Conservation (phyloP, 1,140 invertebrate genomes). For the Achroia grisella region DNA sequence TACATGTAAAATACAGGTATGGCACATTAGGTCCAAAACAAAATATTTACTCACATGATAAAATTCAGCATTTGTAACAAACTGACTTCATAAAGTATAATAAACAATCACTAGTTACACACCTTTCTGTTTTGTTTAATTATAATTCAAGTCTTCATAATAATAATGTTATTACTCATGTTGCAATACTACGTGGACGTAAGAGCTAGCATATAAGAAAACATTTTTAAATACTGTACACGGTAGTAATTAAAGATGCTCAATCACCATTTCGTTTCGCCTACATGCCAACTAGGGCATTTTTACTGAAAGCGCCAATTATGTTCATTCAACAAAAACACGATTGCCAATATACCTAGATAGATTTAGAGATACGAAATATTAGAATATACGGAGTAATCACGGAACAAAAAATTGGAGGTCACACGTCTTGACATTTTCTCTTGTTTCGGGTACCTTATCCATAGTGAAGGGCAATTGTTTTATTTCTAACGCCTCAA, state of each 20-base stretch:
- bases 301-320: neutral
- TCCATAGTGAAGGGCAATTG: slow-evolving; percentile 33
- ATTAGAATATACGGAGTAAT: slow-evolving; percentile 13
- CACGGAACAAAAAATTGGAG: slow-evolving; percentile 42
- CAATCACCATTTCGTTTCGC: slow-evolving; percentile 42
- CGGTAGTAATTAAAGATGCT: slow-evolving; percentile 24
- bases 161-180: no score
- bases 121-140: no score
- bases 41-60: no score
- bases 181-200: no score
- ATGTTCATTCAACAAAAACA: slow-evolving; percentile 1
- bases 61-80: no score
- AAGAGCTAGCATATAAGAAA: no score
- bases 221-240: neutral
- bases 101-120: no score
- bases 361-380: slow-evolving; percentile 1
- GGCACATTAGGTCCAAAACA: no score
- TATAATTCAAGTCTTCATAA: no score
- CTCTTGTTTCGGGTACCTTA: slow-evolving; percentile 39
- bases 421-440: slow-evolving; percentile 58
- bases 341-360: neutral
- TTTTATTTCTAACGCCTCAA: slow-evolving; percentile 8
- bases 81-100: no score
- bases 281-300: slow-evolving; percentile 45
- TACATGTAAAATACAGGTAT: no score